phyloP scores from a whole-genome alignment of 2,797 vertebrate species.

The Fratercula arctica region DNA sequence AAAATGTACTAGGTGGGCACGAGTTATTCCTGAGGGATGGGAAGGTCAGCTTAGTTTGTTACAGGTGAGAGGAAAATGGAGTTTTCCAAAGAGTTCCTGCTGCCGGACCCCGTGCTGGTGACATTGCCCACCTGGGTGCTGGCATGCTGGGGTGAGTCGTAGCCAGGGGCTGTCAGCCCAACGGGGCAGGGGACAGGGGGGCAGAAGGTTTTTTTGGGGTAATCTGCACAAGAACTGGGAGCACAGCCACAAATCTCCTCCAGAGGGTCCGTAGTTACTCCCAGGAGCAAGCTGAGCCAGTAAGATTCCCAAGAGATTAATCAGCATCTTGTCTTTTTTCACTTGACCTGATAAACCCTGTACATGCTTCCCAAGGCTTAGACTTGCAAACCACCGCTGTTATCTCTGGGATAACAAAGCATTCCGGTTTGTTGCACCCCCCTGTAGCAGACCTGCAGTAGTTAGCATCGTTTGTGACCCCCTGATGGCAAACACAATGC shows the following conservation, averaged over 20 bases:
- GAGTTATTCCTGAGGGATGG: background rate
- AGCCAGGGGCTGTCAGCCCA: background rate
- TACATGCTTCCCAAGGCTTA: background rate
- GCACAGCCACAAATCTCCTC: background rate
- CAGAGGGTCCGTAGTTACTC: background rate
- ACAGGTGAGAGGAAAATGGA: fast-evolving
- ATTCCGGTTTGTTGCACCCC: background rate
- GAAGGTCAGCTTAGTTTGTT: background rate
- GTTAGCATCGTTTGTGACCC: fast-evolving
- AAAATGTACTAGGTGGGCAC: fast-evolving
- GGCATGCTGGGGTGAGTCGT: background rate
- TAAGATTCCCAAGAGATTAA: background rate
- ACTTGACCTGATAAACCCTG: background rate
- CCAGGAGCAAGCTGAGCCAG: background rate
- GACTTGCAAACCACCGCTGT: fast-evolving
- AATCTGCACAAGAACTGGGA: background rate
- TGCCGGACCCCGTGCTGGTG: fast-evolving
- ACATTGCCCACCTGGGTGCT: fast-evolving
- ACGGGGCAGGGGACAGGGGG: fast-evolving
- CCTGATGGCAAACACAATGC: no score
- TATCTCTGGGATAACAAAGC: background rate
- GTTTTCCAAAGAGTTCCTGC: background rate
- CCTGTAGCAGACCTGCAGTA: background rate
- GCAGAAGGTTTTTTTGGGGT: background rate
- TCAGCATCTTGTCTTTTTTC: background rate